Conservation (phyloP, 2,113 vertebrate genomes). For the Saccopteryx bilineata region DNA sequence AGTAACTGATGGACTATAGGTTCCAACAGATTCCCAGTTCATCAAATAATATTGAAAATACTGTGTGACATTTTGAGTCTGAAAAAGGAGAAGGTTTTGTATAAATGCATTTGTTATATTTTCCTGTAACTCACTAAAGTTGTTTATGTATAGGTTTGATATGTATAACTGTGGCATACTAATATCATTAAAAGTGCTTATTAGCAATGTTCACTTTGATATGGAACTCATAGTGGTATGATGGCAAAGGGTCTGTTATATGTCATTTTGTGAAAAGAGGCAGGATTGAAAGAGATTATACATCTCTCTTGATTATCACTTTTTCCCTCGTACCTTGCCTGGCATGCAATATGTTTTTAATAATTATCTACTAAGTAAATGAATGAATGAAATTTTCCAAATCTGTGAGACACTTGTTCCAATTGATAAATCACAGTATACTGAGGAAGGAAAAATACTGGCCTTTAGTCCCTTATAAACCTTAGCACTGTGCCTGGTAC, state of each 20-base stretch:
- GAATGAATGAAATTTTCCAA: neutral
- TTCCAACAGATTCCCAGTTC: neutral
- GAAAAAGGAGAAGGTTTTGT: neutral
- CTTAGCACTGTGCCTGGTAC: neutral
- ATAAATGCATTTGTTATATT: neutral
- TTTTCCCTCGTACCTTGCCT: neutral
- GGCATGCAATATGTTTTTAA: neutral
- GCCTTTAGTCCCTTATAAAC: neutral
- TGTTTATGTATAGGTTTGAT: neutral
- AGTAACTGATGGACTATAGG: neutral
- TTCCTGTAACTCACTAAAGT: neutral
- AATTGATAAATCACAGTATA: neutral
- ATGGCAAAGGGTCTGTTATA: neutral
- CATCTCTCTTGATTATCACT: neutral
- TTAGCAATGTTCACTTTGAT: neutral
- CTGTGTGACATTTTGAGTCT: neutral
- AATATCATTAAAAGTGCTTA: neutral
- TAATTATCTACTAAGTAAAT: neutral
- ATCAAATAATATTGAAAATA: neutral
- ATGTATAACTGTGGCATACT: neutral
- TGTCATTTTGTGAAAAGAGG: neutral
- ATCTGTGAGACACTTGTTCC: neutral
- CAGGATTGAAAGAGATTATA: neutral
- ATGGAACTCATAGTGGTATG: neutral
- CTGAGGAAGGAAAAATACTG: neutral